A percentile compares a stretch with the other conserved stretches of the same genome.
Conservation (phyloP, 2,888 invertebrate genomes). For the Oligia fasciuncula region DNA sequence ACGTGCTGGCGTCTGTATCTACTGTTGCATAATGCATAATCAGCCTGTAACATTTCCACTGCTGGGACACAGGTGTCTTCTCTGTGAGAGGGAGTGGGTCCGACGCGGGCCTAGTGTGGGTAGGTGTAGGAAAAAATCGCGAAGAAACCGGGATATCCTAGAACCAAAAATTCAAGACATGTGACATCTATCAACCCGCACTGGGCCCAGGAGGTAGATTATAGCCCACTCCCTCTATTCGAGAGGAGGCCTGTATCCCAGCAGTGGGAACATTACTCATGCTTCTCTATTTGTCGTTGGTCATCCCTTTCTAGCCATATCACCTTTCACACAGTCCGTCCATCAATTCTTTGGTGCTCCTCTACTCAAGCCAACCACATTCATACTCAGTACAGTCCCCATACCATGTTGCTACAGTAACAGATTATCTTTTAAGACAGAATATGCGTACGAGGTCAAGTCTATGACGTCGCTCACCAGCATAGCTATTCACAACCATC, state of each 20-base stretch:
- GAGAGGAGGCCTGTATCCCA: too few relatives aligned
- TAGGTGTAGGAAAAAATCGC: too few relatives aligned
- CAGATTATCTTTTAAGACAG: background rate
- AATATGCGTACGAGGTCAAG: constrained; percentile 2
- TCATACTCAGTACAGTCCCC: background rate
- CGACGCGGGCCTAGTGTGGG: too few relatives aligned
- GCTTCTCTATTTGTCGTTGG: background rate
- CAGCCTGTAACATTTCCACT: too few relatives aligned
- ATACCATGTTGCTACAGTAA: background rate
- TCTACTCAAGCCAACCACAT: background rate
- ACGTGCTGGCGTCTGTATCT: background rate
- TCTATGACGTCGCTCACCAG: constrained; percentile 9
- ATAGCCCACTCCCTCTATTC: too few relatives aligned
- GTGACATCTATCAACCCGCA: too few relatives aligned
- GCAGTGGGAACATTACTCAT: too few relatives aligned
- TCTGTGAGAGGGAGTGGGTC: too few relatives aligned
- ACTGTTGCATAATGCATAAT: background rate
- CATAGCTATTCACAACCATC: background rate
- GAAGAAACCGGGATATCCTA: too few relatives aligned
- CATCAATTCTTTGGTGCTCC: background rate
- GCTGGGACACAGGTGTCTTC: too few relatives aligned
- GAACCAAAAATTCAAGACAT: too few relatives aligned
- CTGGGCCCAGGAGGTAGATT: too few relatives aligned
- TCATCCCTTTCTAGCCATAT: background rate
- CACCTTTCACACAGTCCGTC: background rate